Evolutionary conservation across 2,888 invertebrate genomes (phyloP).

Genomic region (Spodoptera littoralis): DNA sequence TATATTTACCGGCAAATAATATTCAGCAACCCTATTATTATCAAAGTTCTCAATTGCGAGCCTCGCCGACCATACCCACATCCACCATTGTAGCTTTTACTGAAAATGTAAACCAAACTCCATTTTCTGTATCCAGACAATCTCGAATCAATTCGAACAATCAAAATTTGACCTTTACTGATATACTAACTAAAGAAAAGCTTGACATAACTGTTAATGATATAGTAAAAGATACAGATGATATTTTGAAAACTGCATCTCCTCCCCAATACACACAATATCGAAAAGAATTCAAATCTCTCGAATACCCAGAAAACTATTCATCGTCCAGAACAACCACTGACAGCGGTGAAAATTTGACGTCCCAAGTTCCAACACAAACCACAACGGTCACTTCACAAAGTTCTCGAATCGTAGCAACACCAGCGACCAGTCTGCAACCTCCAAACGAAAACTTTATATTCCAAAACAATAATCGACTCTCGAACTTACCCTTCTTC

Average conservation of each 20-base stretch:
- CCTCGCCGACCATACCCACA: slow-evolving; percentile 62
- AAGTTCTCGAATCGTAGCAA: slow-evolving; percentile 68
- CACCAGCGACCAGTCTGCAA: slow-evolving; percentile 72
- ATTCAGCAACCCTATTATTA: slow-evolving; percentile 60
- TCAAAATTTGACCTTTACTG: slow-evolving; percentile 79
- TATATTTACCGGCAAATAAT: slow-evolving; percentile 69
- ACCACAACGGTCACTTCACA: slow-evolving; percentile 61
- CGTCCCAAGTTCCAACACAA: slow-evolving; percentile 64
- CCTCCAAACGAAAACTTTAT: slow-evolving; percentile 71
- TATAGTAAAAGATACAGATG: slow-evolving; percentile 79
- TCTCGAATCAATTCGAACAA: slow-evolving; percentile 63
- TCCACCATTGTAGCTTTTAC: slow-evolving; percentile 53
- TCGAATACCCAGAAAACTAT: slow-evolving; percentile 66
- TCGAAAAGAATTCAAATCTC: slow-evolving; percentile 61
- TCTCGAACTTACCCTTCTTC: slow-evolving; percentile 76
- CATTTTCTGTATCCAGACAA: slow-evolving; percentile 64
- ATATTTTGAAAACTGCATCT: slow-evolving; percentile 72
- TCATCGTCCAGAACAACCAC: slow-evolving; percentile 61
- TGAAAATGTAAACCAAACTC: slow-evolving; percentile 54
- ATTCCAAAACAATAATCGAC: slow-evolving; percentile 67
- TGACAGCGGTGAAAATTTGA: slow-evolving; percentile 75
- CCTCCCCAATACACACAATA: slow-evolving; percentile 68
- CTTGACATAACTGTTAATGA: slow-evolving; percentile 79
- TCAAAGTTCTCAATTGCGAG: slow-evolving; percentile 65
- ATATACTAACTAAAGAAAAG: slow-evolving; percentile 82